Evolutionary conservation across 2,888 invertebrate genomes (phyloP).

Genomic region (Syritta pipiens): DNA sequence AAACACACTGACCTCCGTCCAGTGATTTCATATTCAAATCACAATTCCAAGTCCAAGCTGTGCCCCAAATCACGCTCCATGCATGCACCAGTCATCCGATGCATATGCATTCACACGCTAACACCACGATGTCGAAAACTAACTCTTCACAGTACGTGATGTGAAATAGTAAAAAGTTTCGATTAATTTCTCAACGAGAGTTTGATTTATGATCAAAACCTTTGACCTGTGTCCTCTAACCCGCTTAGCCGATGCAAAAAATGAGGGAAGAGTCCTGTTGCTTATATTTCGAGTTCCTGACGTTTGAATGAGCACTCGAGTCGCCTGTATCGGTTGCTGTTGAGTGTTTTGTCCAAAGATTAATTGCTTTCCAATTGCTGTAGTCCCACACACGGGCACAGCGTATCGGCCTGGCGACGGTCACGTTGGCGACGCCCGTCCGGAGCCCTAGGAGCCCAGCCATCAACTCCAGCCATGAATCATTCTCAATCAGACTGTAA

Average conservation of each 20-base stretch:
- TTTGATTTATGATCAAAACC: conserved; percentile 62
- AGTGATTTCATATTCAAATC: conserved; percentile 52
- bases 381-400: conserved; percentile 30
- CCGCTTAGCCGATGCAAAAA: neutral
- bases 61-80: conserved; percentile 28
- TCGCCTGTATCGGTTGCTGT: neutral
- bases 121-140: conserved; percentile 53
- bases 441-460: conserved; percentile 13
- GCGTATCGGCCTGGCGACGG: conserved; percentile 1
- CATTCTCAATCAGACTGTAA: conserved; percentile 65
- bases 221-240: neutral
- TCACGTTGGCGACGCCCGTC: neutral
- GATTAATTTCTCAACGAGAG: conserved; percentile 54
- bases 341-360: conserved; percentile 60
- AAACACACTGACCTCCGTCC: conserved; percentile 1
- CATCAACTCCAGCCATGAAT: conserved; percentile 57
- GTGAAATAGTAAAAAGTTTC: conserved; percentile 46
- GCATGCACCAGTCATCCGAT: conserved; percentile 9
- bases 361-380: conserved; percentile 65
- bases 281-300: conserved; percentile 9
- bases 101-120: conserved; percentile 50
- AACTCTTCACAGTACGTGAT: conserved; percentile 57
- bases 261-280: neutral
- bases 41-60: conserved; percentile 39
- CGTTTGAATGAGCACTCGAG: conserved; percentile 27